Percentiles rank a stretch among this genome's conserved stretches.
phyloP scores from a whole-genome alignment of 2,113 vertebrate genomes.

The Myiozetetes cayanensis region DNA sequence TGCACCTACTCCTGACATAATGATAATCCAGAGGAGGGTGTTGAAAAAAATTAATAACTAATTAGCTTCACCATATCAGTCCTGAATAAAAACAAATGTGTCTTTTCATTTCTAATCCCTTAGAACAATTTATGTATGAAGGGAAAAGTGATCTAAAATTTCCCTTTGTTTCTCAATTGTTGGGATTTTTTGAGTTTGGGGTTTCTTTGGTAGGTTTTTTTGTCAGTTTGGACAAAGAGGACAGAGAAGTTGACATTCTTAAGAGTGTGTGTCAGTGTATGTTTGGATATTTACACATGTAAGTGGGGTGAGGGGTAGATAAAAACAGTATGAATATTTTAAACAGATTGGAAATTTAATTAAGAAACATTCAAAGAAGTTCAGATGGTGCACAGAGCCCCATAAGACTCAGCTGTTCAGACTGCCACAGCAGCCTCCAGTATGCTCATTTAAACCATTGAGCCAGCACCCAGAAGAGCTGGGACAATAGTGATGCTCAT shows the following conservation, averaged over 20 bases:
- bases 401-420: not conserved
- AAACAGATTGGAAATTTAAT: not conserved
- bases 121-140: not conserved
- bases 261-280: not conserved
- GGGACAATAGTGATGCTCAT: not conserved
- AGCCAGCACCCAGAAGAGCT: not conserved
- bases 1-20: slow-evolving; percentile 43
- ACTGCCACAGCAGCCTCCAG: not conserved
- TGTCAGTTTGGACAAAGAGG: not conserved
- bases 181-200: not conserved
- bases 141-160: not conserved
- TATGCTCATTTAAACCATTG: not conserved
- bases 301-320: not conserved
- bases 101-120: not conserved
- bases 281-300: not conserved
- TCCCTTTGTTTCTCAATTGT: not conserved
- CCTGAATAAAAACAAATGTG: slow-evolving; percentile 37
- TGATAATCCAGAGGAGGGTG: slow-evolving; percentile 7
- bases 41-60: slow-evolving; percentile 24
- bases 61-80: slow-evolving; percentile 35
- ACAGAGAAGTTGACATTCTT: not conserved
- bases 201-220: not conserved
- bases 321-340: not conserved
- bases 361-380: not conserved
- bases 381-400: not conserved